Conservation (phyloP, 2,888 invertebrate species). For the Philhelius pedissequus region DNA sequence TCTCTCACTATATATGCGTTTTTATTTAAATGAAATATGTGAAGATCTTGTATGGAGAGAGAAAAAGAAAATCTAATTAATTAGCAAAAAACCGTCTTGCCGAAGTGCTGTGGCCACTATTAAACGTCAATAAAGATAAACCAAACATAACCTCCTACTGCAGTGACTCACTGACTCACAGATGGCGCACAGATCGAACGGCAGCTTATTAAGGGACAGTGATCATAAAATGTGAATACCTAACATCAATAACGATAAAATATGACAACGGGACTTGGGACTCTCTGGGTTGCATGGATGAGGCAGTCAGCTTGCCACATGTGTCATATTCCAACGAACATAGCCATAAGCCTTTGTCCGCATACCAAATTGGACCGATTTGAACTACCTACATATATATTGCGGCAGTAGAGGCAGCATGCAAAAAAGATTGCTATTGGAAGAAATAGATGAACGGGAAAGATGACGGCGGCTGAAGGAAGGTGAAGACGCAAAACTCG, state of each 20-base stretch:
- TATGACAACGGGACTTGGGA: slow-evolving; percentile 35
- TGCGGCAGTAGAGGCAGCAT: too few species aligned
- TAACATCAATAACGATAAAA: slow-evolving; percentile 58
- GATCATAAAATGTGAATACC: slow-evolving; percentile 36
- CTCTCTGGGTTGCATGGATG: neutral
- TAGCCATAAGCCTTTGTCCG: slow-evolving; percentile 33
- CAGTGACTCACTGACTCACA: slow-evolving; percentile 20
- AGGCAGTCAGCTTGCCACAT: slow-evolving; percentile 25
- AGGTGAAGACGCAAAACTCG: neutral
- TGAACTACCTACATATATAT: slow-evolving; percentile 38
- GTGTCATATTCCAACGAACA: slow-evolving; percentile 51
- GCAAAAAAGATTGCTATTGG: neutral
- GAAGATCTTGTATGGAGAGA: neutral
- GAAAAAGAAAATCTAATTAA: slow-evolving; percentile 21
- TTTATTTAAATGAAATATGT: slow-evolving; percentile 45
- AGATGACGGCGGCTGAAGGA: neutral
- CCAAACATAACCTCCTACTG: slow-evolving; percentile 13
- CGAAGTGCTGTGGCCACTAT: slow-evolving; percentile 34
- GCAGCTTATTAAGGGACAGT: slow-evolving; percentile 28
- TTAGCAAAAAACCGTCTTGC: slow-evolving; percentile 35
- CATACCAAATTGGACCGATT: slow-evolving; percentile 57
- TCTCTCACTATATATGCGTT: neutral
- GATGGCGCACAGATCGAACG: slow-evolving; percentile 13
- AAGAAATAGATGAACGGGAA: neutral
- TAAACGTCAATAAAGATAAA: slow-evolving; percentile 43